Percentiles rank a stretch among this genome's conserved stretches.
Evolutionary conservation across 1,140 invertebrate genomes (phyloP).

Genomic region (Sogatella furcifera): DNA sequence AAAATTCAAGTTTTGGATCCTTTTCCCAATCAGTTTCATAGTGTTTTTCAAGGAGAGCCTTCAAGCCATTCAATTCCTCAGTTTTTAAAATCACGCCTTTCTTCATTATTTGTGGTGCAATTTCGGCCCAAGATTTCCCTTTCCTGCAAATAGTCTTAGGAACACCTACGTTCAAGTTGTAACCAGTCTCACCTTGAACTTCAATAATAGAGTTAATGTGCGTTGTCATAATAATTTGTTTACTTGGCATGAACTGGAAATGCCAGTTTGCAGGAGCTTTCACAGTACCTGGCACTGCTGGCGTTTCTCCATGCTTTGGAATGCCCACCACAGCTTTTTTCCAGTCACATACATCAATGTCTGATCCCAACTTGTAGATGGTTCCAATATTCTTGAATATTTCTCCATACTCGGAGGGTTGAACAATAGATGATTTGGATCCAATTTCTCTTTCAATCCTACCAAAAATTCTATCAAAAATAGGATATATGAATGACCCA

Average conservation of each 20-base stretch:
- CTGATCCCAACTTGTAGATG: neutral
- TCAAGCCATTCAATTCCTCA: constrained; percentile 11
- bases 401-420: constrained; percentile 5
- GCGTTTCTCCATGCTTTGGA: neutral
- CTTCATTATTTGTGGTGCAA: neutral
- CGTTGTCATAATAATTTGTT: constrained; percentile 11
- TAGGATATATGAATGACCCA: constrained; percentile 27
- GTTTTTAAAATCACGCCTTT: constrained; percentile 8
- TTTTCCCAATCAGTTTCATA: constrained; percentile 8
- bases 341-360: constrained; percentile 5
- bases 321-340: neutral
- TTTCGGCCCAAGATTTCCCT: neutral
- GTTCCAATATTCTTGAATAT: neutral
- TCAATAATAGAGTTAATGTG: neutral
- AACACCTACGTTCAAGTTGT: constrained; percentile 4
- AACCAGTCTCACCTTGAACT: constrained; percentile 5
- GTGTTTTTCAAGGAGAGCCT: constrained; percentile 11
- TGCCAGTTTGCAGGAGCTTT: constrained; percentile 10
- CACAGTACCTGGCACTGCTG: neutral
- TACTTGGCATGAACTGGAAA: constrained; percentile 11
- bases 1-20: neutral
- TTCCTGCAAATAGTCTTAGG: neutral
- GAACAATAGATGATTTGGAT: constrained; percentile 16
- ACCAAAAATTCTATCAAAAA: constrained; percentile 27
- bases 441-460: constrained; percentile 22